Evolutionary conservation across 2,888 invertebrate species (phyloP), one percentile per base, ranked within the genome.

Genomic region (Abscondita cerata): DNA sequence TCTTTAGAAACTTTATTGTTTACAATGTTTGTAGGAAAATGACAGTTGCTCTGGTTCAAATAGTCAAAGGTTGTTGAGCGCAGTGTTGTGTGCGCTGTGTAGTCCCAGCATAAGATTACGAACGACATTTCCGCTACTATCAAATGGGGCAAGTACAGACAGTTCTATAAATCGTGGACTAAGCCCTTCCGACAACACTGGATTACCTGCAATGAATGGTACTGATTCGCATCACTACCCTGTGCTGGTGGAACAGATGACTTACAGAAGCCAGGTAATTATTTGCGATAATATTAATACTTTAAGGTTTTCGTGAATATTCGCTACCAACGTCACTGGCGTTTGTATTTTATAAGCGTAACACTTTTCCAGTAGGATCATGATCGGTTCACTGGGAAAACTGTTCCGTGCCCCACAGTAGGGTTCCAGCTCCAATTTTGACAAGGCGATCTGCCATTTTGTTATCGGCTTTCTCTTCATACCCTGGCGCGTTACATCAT

Each of bases 11-110:
- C n/a, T n/a, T n/a, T n/a, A n/a, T n/a, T n/a, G n/a, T n/a, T n/a
- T n/a, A n/a, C n/a, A n/a, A 18, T 38, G 5, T 53, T 57, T 76
- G 44, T 51, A 82, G 80, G 82, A 83, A 60, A 76, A 79, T 5
- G 75, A 71, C 54, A 57, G 66, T 19, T 65, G 66, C 59, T 79
- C 80, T 2, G 75, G 74, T 13, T 76, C 80, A n/a, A 78, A 81
- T 48, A 83, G 82, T 68, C 88, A 88, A 71, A 84, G 90, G 54
- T 81, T 93, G 1, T 77, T 93, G 52, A 90, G 91, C 65, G 90
- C 96, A 0, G 90, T 95, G 1, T 84, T 95, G 64, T 92, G 94
- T 41, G 92, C 96, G 0, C 83, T 97, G 66, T 94, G 95, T 74
- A 89, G 89, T 44, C 90, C 92, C 0, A 86, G 87, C 1, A 87